Evolutionary conservation across 2,113 vertebrate genomes (phyloP), one percentile per base, ranked within the genome.

Genomic region (Oryzias celebensis): DNA sequence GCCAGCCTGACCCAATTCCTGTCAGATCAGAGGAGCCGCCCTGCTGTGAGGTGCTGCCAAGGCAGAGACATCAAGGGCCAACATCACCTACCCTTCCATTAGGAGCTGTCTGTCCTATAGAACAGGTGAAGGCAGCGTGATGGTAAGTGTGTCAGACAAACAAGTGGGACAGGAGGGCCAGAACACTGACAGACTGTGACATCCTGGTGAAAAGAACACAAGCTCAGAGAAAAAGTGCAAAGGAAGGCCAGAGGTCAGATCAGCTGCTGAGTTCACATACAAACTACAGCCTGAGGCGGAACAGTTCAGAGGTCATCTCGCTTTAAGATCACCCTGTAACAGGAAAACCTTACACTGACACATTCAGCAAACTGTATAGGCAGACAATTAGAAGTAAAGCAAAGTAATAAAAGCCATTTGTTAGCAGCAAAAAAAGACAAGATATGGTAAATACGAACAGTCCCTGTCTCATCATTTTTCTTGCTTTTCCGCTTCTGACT

Each of bases 111-210:
- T 4, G 36, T 43, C 14, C 1, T 1, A 22, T 17, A 1, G 0
- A 20, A 28, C 31, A 31, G 59, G 52, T 65, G 18, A 61, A 24
- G 17, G n/a, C 1, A 3, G 22, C 3, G 1, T 42, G 17, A 66
- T 24, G 49, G n/a, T 45, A 61, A 72, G 31, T 3, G 1, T 68
- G 61, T 59, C 47, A 8, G 67, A 81, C 71, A 67, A 54, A 65
- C 18, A 31, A 48, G 69, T 45, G 47, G 45, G 49, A 48, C 31
- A 20, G n/a, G 24, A 45, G 43, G 22, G 18, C 12, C 15, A 18
- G 26, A 48, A 64, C 1, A 2, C 46, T 7, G 42, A 62, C 56
- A 45, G 17, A 44, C 31, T 36, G 52, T 49, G 52, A 52, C 60
- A 55, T 16, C 7, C 20, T 3, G 13, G 52, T 2, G 14, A 55